phyloP scores from a whole-genome alignment of 1,140 invertebrate species.

The Sipha flava region DNA sequence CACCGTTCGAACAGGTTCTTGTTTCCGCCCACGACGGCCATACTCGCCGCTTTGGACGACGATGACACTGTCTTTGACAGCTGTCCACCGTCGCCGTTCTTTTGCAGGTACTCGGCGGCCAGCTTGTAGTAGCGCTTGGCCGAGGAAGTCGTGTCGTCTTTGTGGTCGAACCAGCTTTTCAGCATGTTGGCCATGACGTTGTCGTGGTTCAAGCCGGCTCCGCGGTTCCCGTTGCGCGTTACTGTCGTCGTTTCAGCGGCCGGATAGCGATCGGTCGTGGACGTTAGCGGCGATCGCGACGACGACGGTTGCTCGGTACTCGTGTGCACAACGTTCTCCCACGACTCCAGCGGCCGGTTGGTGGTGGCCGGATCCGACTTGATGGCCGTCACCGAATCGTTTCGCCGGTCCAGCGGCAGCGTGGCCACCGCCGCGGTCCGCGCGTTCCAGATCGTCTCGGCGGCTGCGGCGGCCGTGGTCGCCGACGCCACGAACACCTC shows the following conservation, averaged over 20 bases:
- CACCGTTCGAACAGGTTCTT: conserved; percentile 36
- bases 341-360: background rate
- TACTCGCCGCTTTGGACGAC: background rate
- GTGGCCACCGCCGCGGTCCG: background rate
- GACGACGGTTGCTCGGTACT: background rate
- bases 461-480: background rate
- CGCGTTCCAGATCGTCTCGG: background rate
- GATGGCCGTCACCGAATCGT: background rate
- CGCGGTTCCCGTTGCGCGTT: background rate
- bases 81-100: background rate
- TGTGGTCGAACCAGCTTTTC: background rate
- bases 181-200: background rate
- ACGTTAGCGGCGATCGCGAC: background rate
- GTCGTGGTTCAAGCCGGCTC: background rate
- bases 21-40: conserved; percentile 31
- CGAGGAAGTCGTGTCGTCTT: background rate
- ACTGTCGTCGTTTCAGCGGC: too few species aligned
- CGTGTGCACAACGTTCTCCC: background rate
- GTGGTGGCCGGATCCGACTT: background rate
- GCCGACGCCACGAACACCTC: background rate
- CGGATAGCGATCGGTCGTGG: too few species aligned
- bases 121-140: background rate
- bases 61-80: background rate
- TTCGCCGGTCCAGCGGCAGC: background rate
- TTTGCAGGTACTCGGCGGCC: background rate